Evolutionary conservation across 2,113 vertebrate genomes (phyloP).

Genomic region (Tor tambroides): DNA sequence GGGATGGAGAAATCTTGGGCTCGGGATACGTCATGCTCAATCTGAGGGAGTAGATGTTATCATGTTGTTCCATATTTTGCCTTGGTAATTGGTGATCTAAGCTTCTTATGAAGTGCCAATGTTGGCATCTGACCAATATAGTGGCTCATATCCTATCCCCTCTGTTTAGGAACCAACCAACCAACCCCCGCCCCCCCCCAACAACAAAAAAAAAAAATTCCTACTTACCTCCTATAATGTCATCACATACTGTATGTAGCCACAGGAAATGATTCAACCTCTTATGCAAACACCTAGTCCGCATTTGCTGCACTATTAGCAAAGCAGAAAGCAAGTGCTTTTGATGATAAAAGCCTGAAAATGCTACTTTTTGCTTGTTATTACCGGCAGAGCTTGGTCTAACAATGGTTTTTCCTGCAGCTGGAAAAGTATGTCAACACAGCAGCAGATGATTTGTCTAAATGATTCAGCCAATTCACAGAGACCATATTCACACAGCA

Average conservation of each 20-base stretch:
- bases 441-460: neutral
- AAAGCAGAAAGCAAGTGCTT: neutral
- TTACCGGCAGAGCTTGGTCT: neutral
- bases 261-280: slow-evolving; percentile 39
- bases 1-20: neutral
- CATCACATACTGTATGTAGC: slow-evolving; percentile 3
- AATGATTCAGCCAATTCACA: neutral
- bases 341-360: neutral
- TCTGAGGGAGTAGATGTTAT: neutral
- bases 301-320: neutral
- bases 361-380: neutral
- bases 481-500: neutral
- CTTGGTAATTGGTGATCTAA: neutral
- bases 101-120: neutral
- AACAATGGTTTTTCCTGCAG: neutral
- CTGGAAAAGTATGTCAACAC: neutral
- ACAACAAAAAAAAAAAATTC: neutral
- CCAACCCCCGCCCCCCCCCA: too few species aligned
- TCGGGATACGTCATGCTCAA: neutral
- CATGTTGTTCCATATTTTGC: too few species aligned
- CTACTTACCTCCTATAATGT: neutral
- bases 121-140: neutral
- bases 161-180: too few species aligned
- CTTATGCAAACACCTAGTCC: slow-evolving; percentile 12
- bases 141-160: neutral